Percentiles rank a stretch among this genome's conserved stretches.
phyloP scores from a whole-genome alignment of 2,888 invertebrate genomes.

The Pristionchus mayeri region DNA sequence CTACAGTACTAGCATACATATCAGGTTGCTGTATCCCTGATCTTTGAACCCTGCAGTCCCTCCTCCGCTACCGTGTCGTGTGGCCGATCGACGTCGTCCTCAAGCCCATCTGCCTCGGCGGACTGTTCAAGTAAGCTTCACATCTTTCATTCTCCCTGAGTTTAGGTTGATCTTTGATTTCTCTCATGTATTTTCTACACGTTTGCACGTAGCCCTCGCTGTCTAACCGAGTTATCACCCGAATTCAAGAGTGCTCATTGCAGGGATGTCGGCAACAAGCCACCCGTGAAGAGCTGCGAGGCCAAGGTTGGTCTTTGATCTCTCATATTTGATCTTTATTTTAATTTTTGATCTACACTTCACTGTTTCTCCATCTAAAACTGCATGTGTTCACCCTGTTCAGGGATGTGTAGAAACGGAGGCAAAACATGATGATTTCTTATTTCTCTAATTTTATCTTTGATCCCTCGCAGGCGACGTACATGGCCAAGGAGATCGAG shows the following conservation, averaged over 20 bases:
- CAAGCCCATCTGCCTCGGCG: slow-evolving; percentile 42
- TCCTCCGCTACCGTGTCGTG: slow-evolving; percentile 42
- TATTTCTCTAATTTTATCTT: neutral
- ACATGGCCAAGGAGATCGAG: slow-evolving; percentile 25
- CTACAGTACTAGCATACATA: too few species aligned
- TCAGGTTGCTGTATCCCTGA: too few species aligned
- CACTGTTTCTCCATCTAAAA: too few species aligned
- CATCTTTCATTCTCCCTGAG: too few species aligned
- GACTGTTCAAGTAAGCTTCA: too few species aligned
- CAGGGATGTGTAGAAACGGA: too few species aligned
- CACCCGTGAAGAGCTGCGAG: slow-evolving; percentile 14
- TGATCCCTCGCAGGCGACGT: slow-evolving; percentile 22
- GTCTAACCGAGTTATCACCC: too few species aligned
- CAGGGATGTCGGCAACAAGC: slow-evolving; percentile 25
- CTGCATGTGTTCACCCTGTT: too few species aligned
- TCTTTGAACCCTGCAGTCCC: slow-evolving; percentile 36
- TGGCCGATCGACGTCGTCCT: slow-evolving; percentile 41
- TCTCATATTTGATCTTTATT: neutral
- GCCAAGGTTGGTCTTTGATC: slow-evolving; percentile 22
- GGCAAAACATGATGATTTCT: neutral
- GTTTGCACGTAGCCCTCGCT: too few species aligned
- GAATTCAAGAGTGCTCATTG: neutral
- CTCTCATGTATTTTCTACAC: too few species aligned
- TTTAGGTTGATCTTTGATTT: too few species aligned
- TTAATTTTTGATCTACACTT: too few species aligned